Evolutionary conservation across 2,888 invertebrate species (phyloP), one percentile per base, ranked within the genome.

Genomic region (Anodontia alba): DNA sequence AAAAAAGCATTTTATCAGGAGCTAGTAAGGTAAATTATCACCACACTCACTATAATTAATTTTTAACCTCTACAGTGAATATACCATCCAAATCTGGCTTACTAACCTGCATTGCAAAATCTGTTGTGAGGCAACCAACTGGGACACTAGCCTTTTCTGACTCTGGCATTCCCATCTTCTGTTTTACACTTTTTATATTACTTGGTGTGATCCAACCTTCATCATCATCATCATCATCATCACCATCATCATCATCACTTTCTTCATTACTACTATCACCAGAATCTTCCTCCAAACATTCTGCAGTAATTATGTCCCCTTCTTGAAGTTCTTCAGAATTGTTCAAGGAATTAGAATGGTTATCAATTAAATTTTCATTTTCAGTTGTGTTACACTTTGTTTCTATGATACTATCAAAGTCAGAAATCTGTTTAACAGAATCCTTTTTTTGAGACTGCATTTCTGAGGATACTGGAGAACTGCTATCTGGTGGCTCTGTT

Each of bases 91-190:
- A n/a, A n/a, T n/a, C n/a, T n/a, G n/a, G n/a, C n/a, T n/a, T n/a
- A n/a, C n/a, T 8, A 80, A 96, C 96, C 95, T 99, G 99, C 96
- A 99, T 97, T 0, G 99, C 98, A 96, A 98, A 99, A 95, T 99
- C 99, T 75, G 98, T 98, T 12, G 99, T 99, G 90, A 99, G 96
- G 93, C 99, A 99, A 0, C 98, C 99, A 36, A 99, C 98, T 86
- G 95, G 54, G 10, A 93, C 92, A 8, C 85, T 85, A 42, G 90
- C 87, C 66, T 85, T 86, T 73, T 89, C 89, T 43, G 73, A 43
- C 43, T 81, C 86, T 0, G 70, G 83, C 23, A 86, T 95, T 87
- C 96, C 96, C 94, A 97, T 96, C 92, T 96, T 96, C 91, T 96
- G 96, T 92, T 97, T 97, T 23, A 97, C 96, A 89, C 96, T 95